Percentiles rank a stretch among this genome's conserved stretches.
Evolutionary conservation across 2,113 vertebrate genomes (phyloP).

Genomic region (Gobio gobio): DNA sequence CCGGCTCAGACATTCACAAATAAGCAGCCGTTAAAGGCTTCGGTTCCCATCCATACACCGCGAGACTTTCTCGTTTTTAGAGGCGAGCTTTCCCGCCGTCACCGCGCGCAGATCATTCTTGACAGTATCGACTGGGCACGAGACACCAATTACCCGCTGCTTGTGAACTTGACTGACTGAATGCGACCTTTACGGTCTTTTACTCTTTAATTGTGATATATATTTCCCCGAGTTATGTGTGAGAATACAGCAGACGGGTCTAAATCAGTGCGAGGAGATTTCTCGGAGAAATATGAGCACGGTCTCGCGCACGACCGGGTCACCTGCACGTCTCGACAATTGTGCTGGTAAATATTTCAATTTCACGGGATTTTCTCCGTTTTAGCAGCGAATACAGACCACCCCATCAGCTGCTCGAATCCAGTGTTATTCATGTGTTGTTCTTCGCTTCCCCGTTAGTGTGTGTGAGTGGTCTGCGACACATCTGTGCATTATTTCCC

Average conservation of each 20-base stretch:
- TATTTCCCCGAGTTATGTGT: not conserved
- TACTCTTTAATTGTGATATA: constrained; percentile 23
- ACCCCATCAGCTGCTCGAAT: not conserved
- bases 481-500: constrained; percentile 7
- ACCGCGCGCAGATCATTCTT: constrained; percentile 30
- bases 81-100: constrained; percentile 15
- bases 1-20: constrained; percentile 19
- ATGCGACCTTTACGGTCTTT: constrained; percentile 38
- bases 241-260: not conserved
- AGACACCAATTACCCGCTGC: constrained; percentile 36
- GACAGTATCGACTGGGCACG: constrained; percentile 42
- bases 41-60: constrained; percentile 2
- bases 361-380: not conserved
- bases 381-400: not conserved
- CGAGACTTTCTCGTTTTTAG: constrained; percentile 12
- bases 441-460: not conserved
- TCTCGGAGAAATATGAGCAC: not conserved
- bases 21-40: not conserved
- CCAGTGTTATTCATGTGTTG: not conserved
- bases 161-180: constrained; percentile 32
- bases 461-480: constrained; percentile 15
- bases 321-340: not conserved
- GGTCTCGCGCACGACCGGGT: not conserved
- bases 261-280: not conserved
- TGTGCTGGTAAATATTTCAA: constrained; percentile 17